Percentiles rank a stretch among this genome's conserved stretches.
Evolutionary conservation across 2,797 vertebrate genomes (phyloP).

Genomic region (Microcaecilia unicolor): DNA sequence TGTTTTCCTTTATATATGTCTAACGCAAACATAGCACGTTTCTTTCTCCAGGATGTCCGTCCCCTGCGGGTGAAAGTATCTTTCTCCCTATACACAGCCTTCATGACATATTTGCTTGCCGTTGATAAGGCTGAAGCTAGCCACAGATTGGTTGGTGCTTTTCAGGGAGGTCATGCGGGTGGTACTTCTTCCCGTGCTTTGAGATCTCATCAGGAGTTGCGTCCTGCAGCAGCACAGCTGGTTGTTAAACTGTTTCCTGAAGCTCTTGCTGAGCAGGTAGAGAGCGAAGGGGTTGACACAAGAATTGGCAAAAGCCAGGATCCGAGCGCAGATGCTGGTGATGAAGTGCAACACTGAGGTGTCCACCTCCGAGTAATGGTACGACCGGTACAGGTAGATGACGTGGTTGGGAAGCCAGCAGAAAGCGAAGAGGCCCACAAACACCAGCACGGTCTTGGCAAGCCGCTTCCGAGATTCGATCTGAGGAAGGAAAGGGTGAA

Average conservation of each 20-base stretch:
- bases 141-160: conserved; percentile 75
- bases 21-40: too few species aligned
- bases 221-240: conserved; percentile 76
- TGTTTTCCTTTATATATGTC: too few species aligned
- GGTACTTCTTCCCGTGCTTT: conserved; percentile 61
- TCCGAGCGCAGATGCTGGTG: conserved; percentile 74
- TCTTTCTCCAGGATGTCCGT: too few species aligned
- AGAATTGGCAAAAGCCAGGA: conserved; percentile 90
- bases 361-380: conserved; percentile 88
- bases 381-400: conserved; percentile 90
- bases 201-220: conserved; percentile 43
- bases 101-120: conserved; percentile 64
- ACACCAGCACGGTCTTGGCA: conserved; percentile 88
- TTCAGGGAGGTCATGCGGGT: conserved; percentile 77
- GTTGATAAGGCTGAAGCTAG: conserved; percentile 73
- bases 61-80: too few species aligned
- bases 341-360: conserved; percentile 80
- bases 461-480: conserved; percentile 87
- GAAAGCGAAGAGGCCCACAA: conserved; percentile 86
- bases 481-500: conserved; percentile 42
- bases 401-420: conserved; percentile 92
- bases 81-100: conserved; percentile 61
- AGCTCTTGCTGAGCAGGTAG: conserved; percentile 87
- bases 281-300: conserved; percentile 92
- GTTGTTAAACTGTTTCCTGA: conserved; percentile 88